A percentile compares a stretch with the other conserved stretches of the same genome.
phyloP scores from a whole-genome alignment of 2,888 invertebrate species.

The Erebia ligea region DNA sequence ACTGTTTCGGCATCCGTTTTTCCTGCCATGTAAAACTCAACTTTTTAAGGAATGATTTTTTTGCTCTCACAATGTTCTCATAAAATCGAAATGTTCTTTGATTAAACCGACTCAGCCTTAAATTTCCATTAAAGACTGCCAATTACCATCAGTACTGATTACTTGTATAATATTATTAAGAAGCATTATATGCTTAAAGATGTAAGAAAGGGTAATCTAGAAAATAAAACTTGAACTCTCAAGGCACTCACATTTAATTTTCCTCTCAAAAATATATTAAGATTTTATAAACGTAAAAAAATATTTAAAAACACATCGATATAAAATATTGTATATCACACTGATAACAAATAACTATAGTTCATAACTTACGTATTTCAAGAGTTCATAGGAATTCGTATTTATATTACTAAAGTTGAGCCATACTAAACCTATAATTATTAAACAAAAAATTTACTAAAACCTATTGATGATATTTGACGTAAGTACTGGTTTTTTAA shows the following conservation, averaged over 20 bases:
- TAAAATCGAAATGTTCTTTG: too few species aligned
- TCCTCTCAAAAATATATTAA: slow-evolving; percentile 77
- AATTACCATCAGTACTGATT: too few species aligned
- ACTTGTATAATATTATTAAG: too few species aligned
- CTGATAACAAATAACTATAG: slow-evolving; percentile 60
- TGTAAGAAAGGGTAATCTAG: not conserved
- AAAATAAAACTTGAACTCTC: slow-evolving; percentile 58
- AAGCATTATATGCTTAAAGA: too few species aligned
- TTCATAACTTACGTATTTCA: slow-evolving; percentile 42
- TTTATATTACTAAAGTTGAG: slow-evolving; percentile 26
- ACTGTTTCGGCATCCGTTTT: too few species aligned
- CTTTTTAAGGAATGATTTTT: too few species aligned
- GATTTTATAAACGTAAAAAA: slow-evolving; percentile 71
- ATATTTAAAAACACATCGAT: slow-evolving; percentile 56
- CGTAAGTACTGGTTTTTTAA: not conserved
- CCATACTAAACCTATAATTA: slow-evolving; percentile 22
- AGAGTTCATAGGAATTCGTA: slow-evolving; percentile 40
- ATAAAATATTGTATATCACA: slow-evolving; percentile 73
- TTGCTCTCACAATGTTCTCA: too few species aligned
- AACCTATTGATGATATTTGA: too few species aligned
- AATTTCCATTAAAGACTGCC: too few species aligned
- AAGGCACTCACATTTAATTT: slow-evolving; percentile 71
- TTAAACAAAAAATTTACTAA: not conserved
- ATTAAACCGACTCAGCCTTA: too few species aligned
- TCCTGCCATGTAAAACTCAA: too few species aligned